Evolutionary conservation across 2,797 vertebrate species (phyloP).

Genomic region (Pseudotriccus pelzelni): DNA sequence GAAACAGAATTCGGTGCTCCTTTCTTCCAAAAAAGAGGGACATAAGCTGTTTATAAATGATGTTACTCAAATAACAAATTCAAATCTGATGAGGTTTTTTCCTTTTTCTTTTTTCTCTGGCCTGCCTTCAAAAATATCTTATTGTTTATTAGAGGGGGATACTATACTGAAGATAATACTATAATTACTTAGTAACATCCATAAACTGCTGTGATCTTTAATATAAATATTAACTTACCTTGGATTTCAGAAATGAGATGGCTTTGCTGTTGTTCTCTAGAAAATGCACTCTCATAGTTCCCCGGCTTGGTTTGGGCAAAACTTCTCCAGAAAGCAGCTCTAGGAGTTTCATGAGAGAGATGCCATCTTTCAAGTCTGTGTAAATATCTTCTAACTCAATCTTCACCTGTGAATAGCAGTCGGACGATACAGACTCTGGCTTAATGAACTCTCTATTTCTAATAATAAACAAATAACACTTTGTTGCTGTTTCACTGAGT

Average conservation of each 20-base stretch:
- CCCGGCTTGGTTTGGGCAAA: constrained; percentile 79
- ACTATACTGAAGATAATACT: not conserved
- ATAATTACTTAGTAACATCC: not conserved
- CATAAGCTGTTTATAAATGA: not conserved
- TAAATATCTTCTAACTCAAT: constrained; percentile 82
- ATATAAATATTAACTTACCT: constrained; percentile 66
- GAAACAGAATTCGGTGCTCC: not conserved
- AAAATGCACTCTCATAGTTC: constrained; percentile 84
- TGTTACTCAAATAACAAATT: not conserved
- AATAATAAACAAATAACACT: accelerated
- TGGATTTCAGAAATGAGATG: constrained; percentile 87
- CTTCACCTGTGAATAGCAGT: constrained; percentile 71
- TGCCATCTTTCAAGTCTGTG: constrained; percentile 83
- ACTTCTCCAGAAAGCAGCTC: constrained; percentile 84
- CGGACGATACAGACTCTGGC: not conserved
- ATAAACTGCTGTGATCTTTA: not conserved
- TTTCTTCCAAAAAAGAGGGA: not conserved
- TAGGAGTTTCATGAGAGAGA: constrained; percentile 81
- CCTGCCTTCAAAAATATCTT: not conserved
- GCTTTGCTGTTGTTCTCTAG: constrained; percentile 92
- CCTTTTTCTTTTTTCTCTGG: not conserved
- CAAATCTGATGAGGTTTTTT: accelerated
- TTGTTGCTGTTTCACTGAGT: not conserved
- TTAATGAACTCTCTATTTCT: not conserved
- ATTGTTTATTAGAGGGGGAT: not conserved